These are phyloP conservation scores for Eledona agricola DNA, from an alignment of 2,888 invertebrate genomes.

Conservation along the genomic window DNA sequence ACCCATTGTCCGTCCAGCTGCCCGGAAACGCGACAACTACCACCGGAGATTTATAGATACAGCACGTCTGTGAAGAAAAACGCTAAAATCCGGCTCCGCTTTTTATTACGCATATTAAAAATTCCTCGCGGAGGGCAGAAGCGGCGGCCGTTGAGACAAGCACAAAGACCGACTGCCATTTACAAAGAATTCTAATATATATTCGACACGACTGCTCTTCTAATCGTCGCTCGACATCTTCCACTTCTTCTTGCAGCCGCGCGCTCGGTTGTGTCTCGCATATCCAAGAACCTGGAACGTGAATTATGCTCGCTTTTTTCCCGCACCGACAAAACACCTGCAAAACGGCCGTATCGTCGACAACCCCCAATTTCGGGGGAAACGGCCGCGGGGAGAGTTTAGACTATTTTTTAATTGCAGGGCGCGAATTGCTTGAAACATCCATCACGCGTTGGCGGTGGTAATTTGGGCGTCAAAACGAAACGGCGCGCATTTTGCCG, in stretches of 20 bases:
- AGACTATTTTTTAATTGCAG: constrained; percentile 26
- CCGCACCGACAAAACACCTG: constrained; percentile 29
- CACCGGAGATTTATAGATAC: constrained; percentile 20
- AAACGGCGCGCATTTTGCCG: no score
- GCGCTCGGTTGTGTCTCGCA: constrained; percentile 34
- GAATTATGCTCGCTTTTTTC: constrained; percentile 24
- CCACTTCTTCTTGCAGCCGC: constrained; percentile 30
- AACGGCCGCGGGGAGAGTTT: no score
- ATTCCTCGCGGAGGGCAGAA: constrained; percentile 27
- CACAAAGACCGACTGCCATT: constrained; percentile 26
- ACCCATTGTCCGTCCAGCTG: constrained; percentile 7
- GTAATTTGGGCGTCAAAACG: no score
- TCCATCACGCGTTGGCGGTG: no score
- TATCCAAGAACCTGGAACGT: constrained; percentile 26
- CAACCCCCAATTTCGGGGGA: constrained; percentile 7
- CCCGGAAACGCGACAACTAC: constrained; percentile 14
- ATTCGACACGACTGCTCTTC: constrained; percentile 38
- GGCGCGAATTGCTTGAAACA: constrained; percentile 3
- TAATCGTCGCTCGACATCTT: constrained; percentile 39
- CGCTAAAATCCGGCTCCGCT: constrained; percentile 15
- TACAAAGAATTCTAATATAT: constrained; percentile 39
- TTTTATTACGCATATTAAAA: constrained; percentile 27
- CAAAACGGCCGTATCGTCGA: constrained; percentile 4
- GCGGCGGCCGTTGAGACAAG: constrained; percentile 16
- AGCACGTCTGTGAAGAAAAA: constrained; percentile 6